These are phyloP conservation scores for Yponomeuta malinellus DNA, from an alignment of 2,888 invertebrate genomes.

Conservation along the genomic window DNA sequence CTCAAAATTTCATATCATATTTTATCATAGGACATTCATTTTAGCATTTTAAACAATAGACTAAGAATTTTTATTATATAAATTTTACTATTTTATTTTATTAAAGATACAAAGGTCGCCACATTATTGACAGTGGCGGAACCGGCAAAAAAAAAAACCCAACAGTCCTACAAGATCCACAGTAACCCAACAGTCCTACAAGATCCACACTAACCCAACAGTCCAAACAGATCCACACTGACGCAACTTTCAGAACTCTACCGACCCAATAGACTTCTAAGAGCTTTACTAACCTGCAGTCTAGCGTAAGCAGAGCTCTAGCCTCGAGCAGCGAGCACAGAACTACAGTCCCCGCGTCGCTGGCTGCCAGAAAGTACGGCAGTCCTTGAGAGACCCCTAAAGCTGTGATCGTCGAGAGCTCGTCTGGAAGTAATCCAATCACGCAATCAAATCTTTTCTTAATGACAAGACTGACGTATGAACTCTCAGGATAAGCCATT, in stretches of 20 bases:
- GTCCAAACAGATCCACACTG: background rate
- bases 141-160: no score
- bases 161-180: background rate
- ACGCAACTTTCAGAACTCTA: background rate
- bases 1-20: no score
- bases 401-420: conserved; percentile 45
- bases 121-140: no score
- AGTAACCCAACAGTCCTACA: conserved; percentile 29
- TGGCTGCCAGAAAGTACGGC: conserved; percentile 55
- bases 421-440: conserved; percentile 30
- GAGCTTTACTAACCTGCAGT: conserved; percentile 42
- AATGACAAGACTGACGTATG: background rate
- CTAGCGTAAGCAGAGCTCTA: conserved; percentile 57
- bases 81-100: no score
- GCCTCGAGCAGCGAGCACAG: conserved; percentile 47
- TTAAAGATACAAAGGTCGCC: no score
- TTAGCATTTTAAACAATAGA: no score
- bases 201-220: background rate
- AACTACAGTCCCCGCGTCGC: conserved; percentile 51
- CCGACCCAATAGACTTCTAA: background rate
- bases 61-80: no score
- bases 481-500: no score
- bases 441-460: background rate
- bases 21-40: no score
- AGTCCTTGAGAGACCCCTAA: conserved; percentile 42